A percentile compares a stretch with the other conserved stretches of the same genome.
These are phyloP conservation scores for Hoplias malabaricus DNA, from an alignment of 2,113 vertebrate species.

Conservation along the genomic window DNA sequence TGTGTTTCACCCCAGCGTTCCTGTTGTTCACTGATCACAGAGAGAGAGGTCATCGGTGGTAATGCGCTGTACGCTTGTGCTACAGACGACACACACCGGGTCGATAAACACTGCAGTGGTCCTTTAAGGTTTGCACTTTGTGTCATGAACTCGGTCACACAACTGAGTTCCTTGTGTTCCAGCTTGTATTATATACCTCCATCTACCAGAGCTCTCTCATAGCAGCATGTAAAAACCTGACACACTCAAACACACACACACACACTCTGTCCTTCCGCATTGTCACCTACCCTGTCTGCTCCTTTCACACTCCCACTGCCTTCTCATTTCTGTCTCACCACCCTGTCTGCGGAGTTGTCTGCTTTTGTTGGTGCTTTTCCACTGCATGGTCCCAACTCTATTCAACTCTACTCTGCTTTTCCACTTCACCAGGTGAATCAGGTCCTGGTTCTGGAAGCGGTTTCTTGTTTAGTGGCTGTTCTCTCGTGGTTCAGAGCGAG, in stretches of 20 bases:
- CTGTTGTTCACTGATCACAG: too few species aligned
- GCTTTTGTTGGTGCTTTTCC: not conserved
- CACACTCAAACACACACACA: slow-evolving; percentile 16
- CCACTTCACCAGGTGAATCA: too few species aligned
- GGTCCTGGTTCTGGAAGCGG: too few species aligned
- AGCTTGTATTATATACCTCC: not conserved
- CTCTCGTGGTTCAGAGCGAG: too few species aligned
- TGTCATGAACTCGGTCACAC: not conserved
- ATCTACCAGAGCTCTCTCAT: slow-evolving; percentile 8
- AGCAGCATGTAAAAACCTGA: slow-evolving; percentile 35
- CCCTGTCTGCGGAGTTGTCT: too few species aligned
- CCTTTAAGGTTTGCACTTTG: not conserved
- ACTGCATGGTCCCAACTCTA: too few species aligned
- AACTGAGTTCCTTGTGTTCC: not conserved
- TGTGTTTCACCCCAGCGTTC: too few species aligned
- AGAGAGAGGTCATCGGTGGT: not conserved
- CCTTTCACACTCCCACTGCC: not conserved
- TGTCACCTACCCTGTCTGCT: slow-evolving; percentile 15
- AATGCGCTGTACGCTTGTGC: not conserved
- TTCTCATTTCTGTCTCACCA: not conserved
- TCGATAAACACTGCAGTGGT: not conserved
- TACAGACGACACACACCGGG: not conserved
- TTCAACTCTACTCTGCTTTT: too few species aligned
- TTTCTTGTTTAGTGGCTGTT: too few species aligned
- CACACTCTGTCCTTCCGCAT: not conserved